Evolutionary conservation across 2,888 invertebrate species (phyloP).

Genomic region (Thereva nobilitata): DNA sequence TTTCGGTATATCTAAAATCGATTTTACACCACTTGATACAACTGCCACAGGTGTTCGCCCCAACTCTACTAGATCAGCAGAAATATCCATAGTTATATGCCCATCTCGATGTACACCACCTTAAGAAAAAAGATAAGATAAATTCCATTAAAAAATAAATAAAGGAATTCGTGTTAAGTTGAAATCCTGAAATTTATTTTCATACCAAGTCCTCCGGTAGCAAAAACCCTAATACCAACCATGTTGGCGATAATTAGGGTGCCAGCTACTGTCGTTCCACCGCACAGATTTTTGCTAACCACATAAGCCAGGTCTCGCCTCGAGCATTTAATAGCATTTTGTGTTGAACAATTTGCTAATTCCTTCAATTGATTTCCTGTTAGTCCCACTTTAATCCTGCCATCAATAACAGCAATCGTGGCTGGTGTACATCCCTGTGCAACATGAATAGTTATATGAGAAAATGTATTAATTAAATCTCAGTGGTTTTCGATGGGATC

Average conservation of each 20-base stretch:
- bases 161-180: too few relatives aligned
- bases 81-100: constrained; percentile 86
- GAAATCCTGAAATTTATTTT: constrained; percentile 23
- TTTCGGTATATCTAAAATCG: constrained; percentile 91
- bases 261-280: constrained; percentile 96
- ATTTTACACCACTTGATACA: constrained; percentile 95
- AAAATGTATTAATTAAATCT: background rate
- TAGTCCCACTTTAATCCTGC: constrained; percentile 81
- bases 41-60: constrained; percentile 80
- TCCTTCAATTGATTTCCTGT: constrained; percentile 65
- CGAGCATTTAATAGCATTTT: constrained; percentile 76
- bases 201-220: constrained; percentile 80
- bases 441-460: background rate
- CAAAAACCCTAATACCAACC: constrained; percentile 87
- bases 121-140: constrained; percentile 56
- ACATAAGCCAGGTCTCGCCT: constrained; percentile 82
- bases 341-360: constrained; percentile 62
- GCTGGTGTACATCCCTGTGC: constrained; percentile 83
- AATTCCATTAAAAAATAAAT: constrained; percentile 30
- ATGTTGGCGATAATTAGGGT: constrained; percentile 84
- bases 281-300: constrained; percentile 69
- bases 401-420: constrained; percentile 86
- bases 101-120: constrained; percentile 95
- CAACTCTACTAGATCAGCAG: constrained; percentile 91
- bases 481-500: background rate